phyloP scores from a whole-genome alignment of 2,113 vertebrate species.

The Campylorhamphus procurvoides region DNA sequence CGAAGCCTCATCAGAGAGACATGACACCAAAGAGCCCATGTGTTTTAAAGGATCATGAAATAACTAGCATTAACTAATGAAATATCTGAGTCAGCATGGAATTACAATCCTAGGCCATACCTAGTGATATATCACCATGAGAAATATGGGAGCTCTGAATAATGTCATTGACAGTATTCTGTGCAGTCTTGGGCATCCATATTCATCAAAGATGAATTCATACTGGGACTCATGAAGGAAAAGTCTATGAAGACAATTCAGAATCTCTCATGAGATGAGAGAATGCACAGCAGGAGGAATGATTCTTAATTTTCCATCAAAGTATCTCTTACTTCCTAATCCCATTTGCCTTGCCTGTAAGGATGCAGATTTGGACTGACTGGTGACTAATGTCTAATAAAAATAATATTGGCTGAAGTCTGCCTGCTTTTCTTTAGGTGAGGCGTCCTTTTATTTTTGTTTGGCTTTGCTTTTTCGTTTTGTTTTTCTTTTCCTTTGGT shows the following conservation, averaged over 20 bases:
- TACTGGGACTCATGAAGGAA: background rate
- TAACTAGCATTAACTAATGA: background rate
- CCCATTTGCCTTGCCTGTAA: background rate
- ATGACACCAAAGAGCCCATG: background rate
- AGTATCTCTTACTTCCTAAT: background rate
- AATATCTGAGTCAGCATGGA: background rate
- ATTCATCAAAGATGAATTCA: background rate
- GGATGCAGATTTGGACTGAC: background rate
- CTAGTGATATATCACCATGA: background rate
- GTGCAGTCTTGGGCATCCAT: background rate
- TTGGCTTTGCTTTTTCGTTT: background rate
- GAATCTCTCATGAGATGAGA: background rate
- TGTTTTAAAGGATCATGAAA: background rate
- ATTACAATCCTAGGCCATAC: background rate
- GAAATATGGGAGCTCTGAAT: background rate
- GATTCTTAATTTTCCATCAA: background rate
- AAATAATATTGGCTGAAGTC: background rate
- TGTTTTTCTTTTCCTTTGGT: background rate
- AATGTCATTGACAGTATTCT: background rate
- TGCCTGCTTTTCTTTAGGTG: background rate
- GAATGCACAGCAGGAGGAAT: background rate
- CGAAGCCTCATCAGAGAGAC: background rate
- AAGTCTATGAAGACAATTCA: background rate
- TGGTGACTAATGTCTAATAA: background rate
- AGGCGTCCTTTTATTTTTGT: background rate